Evolutionary conservation across 2,888 invertebrate species (phyloP).

Genomic region (Agrochola macilenta): DNA sequence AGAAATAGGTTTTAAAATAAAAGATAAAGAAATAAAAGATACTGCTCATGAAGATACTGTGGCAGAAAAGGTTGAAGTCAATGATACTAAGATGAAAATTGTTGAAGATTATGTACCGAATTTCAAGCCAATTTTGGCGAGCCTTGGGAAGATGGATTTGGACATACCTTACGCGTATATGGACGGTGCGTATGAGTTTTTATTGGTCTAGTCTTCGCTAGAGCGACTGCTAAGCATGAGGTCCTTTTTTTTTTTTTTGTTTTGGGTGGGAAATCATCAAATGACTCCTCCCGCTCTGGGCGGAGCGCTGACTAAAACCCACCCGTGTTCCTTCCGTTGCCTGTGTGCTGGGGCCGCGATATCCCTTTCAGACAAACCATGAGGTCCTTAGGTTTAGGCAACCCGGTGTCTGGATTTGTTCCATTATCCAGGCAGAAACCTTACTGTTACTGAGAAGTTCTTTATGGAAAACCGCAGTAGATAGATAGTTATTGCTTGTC

Average conservation of each 20-base stretch:
- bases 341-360: too few relatives aligned
- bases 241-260: too few relatives aligned
- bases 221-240: neutral
- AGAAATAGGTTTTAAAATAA: slow-evolving; percentile 1
- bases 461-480: too few relatives aligned
- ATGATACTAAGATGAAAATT: slow-evolving; percentile 10
- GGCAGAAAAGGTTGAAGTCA: slow-evolving; percentile 3
- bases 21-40: slow-evolving; percentile 10
- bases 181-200: slow-evolving; percentile 53
- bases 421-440: too few relatives aligned
- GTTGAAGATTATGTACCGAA: slow-evolving; percentile 47
- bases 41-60: slow-evolving; percentile 9
- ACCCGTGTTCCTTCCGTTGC: too few relatives aligned
- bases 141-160: slow-evolving; percentile 70
- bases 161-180: slow-evolving; percentile 78
- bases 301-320: too few relatives aligned
- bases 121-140: slow-evolving; percentile 83
- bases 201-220: neutral
- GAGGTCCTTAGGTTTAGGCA: too few relatives aligned
- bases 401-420: too few relatives aligned
- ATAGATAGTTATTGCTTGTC: too few relatives aligned
- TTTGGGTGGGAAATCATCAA: too few relatives aligned
- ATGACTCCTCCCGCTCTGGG: too few relatives aligned
- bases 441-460: too few relatives aligned
- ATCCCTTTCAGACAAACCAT: neutral